Conservation (phyloP, 2,888 invertebrate genomes). For the Phalera bucephala region DNA sequence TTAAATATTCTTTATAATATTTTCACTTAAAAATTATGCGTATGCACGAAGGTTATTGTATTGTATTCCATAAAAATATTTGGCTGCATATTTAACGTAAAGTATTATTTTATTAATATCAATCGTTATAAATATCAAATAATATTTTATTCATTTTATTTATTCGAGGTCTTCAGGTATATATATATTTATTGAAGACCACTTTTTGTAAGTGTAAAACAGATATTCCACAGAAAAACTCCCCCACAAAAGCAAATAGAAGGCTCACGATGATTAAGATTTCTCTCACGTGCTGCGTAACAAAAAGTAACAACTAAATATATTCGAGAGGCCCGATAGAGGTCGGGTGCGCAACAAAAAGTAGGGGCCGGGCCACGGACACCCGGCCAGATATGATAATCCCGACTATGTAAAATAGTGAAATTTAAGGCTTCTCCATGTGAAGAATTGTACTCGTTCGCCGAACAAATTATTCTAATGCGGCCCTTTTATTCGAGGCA, state of each 20-base stretch:
- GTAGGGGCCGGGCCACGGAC: conserved; percentile 57
- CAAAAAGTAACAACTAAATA: conserved; percentile 83
- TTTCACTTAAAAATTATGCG: too few relatives aligned
- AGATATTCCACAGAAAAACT: conserved; percentile 34
- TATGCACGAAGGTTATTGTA: too few relatives aligned
- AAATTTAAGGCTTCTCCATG: conserved; percentile 82
- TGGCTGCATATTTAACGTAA: too few relatives aligned
- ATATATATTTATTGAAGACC: too few relatives aligned
- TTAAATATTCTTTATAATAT: too few relatives aligned
- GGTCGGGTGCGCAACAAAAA: conserved; percentile 79
- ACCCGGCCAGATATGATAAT: conserved; percentile 80
- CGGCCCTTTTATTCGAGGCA: conserved; percentile 80
- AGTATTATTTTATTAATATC: too few relatives aligned
- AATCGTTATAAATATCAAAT: too few relatives aligned
- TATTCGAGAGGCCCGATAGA: conserved; percentile 77
- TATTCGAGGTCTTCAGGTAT: too few relatives aligned
- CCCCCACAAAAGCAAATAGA: conserved; percentile 48
- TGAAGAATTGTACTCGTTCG: conserved; percentile 80
- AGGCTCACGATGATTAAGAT: conserved; percentile 64
- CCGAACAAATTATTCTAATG: conserved; percentile 81
- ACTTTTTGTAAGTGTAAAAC: conserved; percentile 15
- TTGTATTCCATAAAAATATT: too few relatives aligned
- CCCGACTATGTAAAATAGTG: conserved; percentile 82
- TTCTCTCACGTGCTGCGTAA: conserved; percentile 74
- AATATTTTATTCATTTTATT: too few relatives aligned